Evolutionary conservation across 2,888 invertebrate genomes (phyloP).

Genomic region (Protophormia terraenovae): DNA sequence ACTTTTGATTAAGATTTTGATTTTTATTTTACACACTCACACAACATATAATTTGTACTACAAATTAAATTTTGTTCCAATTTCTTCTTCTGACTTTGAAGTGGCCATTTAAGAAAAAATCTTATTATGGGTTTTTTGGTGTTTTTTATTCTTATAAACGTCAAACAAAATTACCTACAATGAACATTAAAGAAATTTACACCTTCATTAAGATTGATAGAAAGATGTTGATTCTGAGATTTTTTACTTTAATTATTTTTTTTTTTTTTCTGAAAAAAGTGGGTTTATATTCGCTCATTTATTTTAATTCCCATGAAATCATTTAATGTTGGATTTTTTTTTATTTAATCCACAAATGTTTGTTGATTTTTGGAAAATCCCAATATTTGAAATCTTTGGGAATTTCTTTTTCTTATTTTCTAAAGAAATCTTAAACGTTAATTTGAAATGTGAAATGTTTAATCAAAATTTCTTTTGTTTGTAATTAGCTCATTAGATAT

Average conservation of each 20-base stretch:
- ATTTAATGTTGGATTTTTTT: not conserved
- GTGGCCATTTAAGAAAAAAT: not conserved
- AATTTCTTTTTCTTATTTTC: conserved; percentile 1
- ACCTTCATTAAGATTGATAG: not conserved
- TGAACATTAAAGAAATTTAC: not conserved
- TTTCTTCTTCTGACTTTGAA: not conserved
- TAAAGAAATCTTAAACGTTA: not conserved
- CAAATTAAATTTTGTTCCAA: conserved; percentile 6
- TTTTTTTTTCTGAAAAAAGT: not conserved
- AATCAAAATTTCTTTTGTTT: not conserved
- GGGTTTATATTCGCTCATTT: not conserved
- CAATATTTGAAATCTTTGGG: not conserved
- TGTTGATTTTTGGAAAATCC: not conserved
- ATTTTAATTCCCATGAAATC: not conserved
- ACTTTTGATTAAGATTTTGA: conserved; percentile 1
- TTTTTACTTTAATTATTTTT: no score
- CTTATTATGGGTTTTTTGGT: conserved; percentile 14
- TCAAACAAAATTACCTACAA: not conserved
- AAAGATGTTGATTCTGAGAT: no score
- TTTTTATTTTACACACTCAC: not conserved
- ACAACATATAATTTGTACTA: not conserved
- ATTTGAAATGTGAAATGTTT: not conserved
- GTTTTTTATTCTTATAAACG: no score
- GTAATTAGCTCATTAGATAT: not conserved
- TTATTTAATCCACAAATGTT: not conserved